Percentiles rank a stretch among this genome's conserved stretches.
Evolutionary conservation across 2,888 invertebrate genomes (phyloP).

Genomic region (Rotaria magnacalcarata): DNA sequence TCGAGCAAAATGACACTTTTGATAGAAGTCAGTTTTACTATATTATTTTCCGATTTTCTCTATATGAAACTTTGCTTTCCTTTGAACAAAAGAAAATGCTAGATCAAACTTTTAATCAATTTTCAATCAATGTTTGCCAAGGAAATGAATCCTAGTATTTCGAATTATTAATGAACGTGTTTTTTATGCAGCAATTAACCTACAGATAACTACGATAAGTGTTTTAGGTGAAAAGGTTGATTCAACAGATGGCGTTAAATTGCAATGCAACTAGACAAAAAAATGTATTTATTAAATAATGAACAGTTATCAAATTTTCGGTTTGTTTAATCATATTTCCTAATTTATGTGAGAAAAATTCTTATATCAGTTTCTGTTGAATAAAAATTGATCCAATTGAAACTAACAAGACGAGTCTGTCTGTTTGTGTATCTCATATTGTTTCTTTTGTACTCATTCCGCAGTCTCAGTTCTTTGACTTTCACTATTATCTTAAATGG

Average conservation of each 20-base stretch:
- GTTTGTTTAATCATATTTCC: neutral
- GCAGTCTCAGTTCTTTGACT: neutral
- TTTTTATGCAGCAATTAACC: too few relatives aligned
- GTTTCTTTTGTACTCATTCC: too few relatives aligned
- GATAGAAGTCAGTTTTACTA: neutral
- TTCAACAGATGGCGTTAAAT: neutral
- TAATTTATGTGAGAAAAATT: neutral
- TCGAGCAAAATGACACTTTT: neutral
- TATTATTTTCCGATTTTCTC: neutral
- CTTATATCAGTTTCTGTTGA: neutral
- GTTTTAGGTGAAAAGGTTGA: neutral
- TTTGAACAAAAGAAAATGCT: neutral
- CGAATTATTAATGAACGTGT: too few relatives aligned
- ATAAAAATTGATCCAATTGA: neutral
- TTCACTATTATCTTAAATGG: neutral
- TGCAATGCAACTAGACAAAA: neutral
- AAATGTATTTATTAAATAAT: neutral
- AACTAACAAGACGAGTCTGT: neutral
- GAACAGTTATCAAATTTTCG: neutral
- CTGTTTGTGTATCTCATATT: neutral
- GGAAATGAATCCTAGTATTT: too few relatives aligned
- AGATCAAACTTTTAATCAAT: too few relatives aligned
- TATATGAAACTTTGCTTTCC: neutral
- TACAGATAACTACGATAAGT: too few relatives aligned
- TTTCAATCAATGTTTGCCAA: too few relatives aligned